A percentile compares a stretch with the other conserved stretches of the same genome.
Conservation (phyloP, 92 coral and sea anemone genomes). For the Scolanthus callimorphus region DNA sequence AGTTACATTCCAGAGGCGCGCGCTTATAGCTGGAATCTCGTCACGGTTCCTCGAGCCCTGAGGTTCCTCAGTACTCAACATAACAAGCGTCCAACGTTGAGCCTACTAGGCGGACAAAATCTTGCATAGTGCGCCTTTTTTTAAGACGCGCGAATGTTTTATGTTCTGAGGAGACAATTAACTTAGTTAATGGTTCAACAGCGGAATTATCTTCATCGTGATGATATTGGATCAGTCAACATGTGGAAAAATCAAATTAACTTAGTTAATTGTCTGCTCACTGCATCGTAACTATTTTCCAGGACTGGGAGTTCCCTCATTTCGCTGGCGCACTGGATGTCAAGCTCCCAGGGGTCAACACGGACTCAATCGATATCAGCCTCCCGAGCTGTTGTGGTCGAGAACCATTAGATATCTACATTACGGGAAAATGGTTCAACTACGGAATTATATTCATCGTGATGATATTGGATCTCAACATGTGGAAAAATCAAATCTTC, state of each 20-base stretch:
- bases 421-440: conserved; percentile 88
- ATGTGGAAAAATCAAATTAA: conserved; percentile 93
- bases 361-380: conserved; percentile 52
- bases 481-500: conserved; percentile 93
- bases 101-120: no score
- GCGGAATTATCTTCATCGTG: conserved; percentile 78
- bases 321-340: conserved; percentile 75
- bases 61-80: no score
- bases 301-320: conserved; percentile 93
- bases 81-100: no score
- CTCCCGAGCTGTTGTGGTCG: conserved; percentile 63
- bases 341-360: conserved; percentile 74
- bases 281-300: neutral
- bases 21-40: no score
- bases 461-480: conserved; percentile 79
- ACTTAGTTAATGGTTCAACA: no score
- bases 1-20: no score
- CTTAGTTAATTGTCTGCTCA: no score
- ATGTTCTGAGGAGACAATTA: no score
- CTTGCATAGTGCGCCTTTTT: no score
- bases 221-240: conserved; percentile 82
- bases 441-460: conserved; percentile 81
- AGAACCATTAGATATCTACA: conserved; percentile 58
- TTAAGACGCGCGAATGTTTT: no score
- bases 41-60: no score